Base-by-base conservation (phyloP, 2,113 vertebrate genomes). In the Austrofundulus limnaeus region DNA sequence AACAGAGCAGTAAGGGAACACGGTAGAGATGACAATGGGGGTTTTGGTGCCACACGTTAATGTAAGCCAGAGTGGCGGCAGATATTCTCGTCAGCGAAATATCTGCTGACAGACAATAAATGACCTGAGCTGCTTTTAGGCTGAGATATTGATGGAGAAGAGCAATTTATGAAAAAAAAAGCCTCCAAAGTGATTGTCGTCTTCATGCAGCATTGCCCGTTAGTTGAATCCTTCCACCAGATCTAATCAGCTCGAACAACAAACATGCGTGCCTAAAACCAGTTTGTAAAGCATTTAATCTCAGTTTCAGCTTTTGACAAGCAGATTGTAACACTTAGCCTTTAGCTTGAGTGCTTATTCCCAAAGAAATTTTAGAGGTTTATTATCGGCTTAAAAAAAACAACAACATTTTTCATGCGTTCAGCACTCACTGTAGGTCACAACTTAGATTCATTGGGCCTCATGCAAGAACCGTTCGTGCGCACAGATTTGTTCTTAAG, bases 201-300 rank as follows among this genome's bases (percentile, higher is more conserved):
- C 48, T 55, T 11, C 13, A 28, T 11, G 2, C 16, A 15, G 2
- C 2, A 14, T 12, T 39, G n/a, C 43, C 34, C 19, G 9, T 11
- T 14, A 15, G 28, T 37, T 20, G 51, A 37, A 65, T 75, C 31
- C 21, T 66, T 79, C 42, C 57, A 67, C 9, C 34, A 28, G 12
- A 61, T 62, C 41, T 52, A 75, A 77, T 84, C 34, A 70, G 58
- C 60, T 64, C 43, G 41, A 72, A 85, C 55, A 53, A 52, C 45
- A 50, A 65, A 75, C 67, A 81, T 70, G 61, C 82, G 78, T 69
- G 63, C 69, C 70, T 72, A 28, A 71, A 68, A 48, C 23, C 2
- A 16, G 46, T 45, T 58, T 53, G 34, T 24, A 70, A 11, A n/a
- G 59, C 47, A 65, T 57, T 61, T 71, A 1, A 64, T 56, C 46